Conservation (phyloP, 1,140 invertebrate genomes). For the Apis dorsata region DNA sequence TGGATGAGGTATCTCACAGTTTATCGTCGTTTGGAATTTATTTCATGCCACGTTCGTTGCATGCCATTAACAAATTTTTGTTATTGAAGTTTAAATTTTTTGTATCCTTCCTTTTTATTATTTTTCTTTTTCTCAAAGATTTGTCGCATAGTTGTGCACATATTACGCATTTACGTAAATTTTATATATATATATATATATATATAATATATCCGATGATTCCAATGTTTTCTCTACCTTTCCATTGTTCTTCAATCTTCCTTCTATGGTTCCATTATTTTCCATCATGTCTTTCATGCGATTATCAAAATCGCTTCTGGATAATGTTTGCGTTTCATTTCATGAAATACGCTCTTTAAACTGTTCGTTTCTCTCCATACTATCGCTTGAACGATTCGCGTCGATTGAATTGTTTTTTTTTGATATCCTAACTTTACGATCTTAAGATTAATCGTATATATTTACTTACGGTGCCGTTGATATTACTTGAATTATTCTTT, state of each 20-base stretch:
- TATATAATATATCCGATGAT: slow-evolving; percentile 38
- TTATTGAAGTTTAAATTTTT: slow-evolving; percentile 43
- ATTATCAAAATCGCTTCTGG: slow-evolving; percentile 10
- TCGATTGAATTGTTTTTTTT: slow-evolving; percentile 48
- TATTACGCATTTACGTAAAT: slow-evolving; percentile 32
- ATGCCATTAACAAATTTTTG: slow-evolving; percentile 52
- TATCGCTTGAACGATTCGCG: slow-evolving; percentile 29
- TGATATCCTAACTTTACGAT: slow-evolving; percentile 74
- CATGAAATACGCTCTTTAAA: slow-evolving; percentile 26
- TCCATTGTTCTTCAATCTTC: slow-evolving; percentile 35
- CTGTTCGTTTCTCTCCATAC: slow-evolving; percentile 44
- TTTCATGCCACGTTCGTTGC: slow-evolving; percentile 50
- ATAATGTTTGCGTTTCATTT: neutral
- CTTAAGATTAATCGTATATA: slow-evolving; percentile 78
- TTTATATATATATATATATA: slow-evolving; percentile 37
- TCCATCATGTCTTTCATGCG: slow-evolving; percentile 16
- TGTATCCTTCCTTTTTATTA: slow-evolving; percentile 3
- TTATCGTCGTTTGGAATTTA: slow-evolving; percentile 59
- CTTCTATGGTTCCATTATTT: slow-evolving; percentile 30
- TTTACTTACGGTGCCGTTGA: slow-evolving; percentile 75
- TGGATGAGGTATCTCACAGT: slow-evolving; percentile 45
- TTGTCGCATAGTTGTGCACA: slow-evolving; percentile 23
- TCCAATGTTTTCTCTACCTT: slow-evolving; percentile 13
- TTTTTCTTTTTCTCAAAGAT: neutral
- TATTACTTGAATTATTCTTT: slow-evolving; percentile 64